Evolutionary conservation across 1,140 invertebrate genomes (phyloP).

Genomic region (Drosophila busckii): DNA sequence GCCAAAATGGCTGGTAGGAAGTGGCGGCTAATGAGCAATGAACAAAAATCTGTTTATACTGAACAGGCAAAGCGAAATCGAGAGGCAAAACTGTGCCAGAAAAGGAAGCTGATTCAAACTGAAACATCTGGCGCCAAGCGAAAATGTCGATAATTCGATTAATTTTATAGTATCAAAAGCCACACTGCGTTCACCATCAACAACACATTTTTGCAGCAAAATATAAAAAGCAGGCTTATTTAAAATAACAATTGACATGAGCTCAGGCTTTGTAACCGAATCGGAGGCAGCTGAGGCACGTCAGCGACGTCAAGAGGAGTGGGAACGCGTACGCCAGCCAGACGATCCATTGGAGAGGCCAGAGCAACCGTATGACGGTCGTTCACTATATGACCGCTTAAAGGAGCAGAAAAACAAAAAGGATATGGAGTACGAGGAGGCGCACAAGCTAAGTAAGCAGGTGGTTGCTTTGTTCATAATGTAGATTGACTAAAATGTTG

Average conservation of each 20-base stretch:
- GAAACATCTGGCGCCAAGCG: background rate
- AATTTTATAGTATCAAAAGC: constrained; percentile 3
- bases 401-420: constrained; percentile 95
- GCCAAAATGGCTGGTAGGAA: constrained; percentile 19
- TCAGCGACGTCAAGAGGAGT: constrained; percentile 92
- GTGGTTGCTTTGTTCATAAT: background rate
- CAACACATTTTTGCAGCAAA: constrained; percentile 20
- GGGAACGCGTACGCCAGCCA: constrained; percentile 93
- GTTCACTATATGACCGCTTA: constrained; percentile 92
- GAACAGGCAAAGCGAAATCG: constrained; percentile 18
- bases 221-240: constrained; percentile 1
- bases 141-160: too few species aligned
- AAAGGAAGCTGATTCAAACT: background rate
- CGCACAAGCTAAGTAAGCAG: constrained; percentile 92
- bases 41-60: constrained; percentile 23
- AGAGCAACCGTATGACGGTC: constrained; percentile 88
- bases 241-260: constrained; percentile 81
- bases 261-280: constrained; percentile 93
- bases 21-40: constrained; percentile 35
- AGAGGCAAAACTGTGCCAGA: background rate
- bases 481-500: background rate
- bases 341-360: constrained; percentile 93
- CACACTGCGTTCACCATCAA: background rate
- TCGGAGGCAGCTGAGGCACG: constrained; percentile 89
- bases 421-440: constrained; percentile 96